Evolutionary conservation across 2,888 invertebrate genomes (phyloP).

Genomic region (Willowsia nigromaculata): DNA sequence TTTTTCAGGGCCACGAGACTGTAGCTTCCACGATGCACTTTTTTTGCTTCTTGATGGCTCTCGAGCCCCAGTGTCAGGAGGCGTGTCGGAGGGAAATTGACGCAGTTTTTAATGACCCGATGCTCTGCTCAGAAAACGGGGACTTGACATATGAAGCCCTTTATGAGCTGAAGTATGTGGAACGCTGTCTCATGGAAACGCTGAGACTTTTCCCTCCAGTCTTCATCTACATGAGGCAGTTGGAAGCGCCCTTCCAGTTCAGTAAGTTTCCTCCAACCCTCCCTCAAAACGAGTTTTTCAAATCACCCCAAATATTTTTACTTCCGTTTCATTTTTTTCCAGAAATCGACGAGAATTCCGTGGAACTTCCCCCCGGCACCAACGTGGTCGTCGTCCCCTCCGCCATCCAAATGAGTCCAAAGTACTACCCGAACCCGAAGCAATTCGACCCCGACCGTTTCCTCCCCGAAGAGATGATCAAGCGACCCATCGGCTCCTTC

Average conservation of each 20-base stretch:
- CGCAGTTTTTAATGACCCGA: constrained; percentile 20
- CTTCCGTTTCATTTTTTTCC: too few species aligned
- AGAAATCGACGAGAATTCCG: constrained; percentile 17
- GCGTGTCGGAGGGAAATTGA: constrained; percentile 23
- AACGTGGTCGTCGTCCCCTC: constrained; percentile 41
- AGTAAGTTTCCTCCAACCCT: too few species aligned
- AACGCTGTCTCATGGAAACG: constrained; percentile 36
- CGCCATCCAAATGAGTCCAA: constrained; percentile 44
- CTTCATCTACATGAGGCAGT: constrained; percentile 26
- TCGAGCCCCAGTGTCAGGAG: background rate
- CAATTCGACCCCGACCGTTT: constrained; percentile 51
- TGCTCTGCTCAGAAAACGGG: constrained; percentile 9
- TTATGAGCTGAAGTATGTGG: constrained; percentile 10
- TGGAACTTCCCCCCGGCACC: constrained; percentile 34
- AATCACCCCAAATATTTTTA: too few species aligned
- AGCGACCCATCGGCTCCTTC: background rate
- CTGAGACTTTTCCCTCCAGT: constrained; percentile 35
- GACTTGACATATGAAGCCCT: background rate
- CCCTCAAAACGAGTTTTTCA: too few species aligned
- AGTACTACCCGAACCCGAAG: constrained; percentile 44
- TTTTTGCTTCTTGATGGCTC: constrained; percentile 38
- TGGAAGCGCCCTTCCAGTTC: constrained; percentile 4
- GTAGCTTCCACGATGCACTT: constrained; percentile 47
- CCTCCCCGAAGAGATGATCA: background rate
- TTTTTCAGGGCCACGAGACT: constrained; percentile 43